phyloP scores from a whole-genome alignment of 92 coral and sea anemone species.

The Parazoanthus swiftii region DNA sequence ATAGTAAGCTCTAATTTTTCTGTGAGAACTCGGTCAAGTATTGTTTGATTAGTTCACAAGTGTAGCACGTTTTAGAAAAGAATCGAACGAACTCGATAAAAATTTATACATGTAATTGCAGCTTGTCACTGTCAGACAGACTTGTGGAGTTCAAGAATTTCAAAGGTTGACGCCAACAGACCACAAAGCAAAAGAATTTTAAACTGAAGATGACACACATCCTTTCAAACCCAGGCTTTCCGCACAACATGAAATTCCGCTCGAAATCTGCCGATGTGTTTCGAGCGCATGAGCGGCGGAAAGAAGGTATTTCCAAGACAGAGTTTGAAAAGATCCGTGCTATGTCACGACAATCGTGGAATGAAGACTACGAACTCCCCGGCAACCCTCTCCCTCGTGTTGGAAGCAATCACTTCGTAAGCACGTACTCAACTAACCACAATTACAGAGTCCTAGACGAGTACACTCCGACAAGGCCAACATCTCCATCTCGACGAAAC shows the following conservation, averaged over 20 bases:
- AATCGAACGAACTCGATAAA: not conserved
- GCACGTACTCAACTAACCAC: conserved; percentile 80
- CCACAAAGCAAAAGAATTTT: not conserved
- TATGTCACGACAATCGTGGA: conserved; percentile 88
- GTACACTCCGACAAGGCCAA: conserved; percentile 75
- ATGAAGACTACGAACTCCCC: conserved; percentile 77
- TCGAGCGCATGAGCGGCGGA: conserved; percentile 55
- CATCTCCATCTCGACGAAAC: conserved; percentile 97
- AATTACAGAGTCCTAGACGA: conserved; percentile 72
- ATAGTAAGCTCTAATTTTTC: not conserved
- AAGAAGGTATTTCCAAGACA: conserved; percentile 59
- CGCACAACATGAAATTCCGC: conserved; percentile 71
- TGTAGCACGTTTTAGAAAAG: not conserved
- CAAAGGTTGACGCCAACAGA: not conserved
- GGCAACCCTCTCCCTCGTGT: conserved; percentile 83
- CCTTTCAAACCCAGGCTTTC: conserved; percentile 76
- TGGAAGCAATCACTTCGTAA: conserved; percentile 66
- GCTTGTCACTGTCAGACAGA: not conserved
- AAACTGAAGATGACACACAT: conserved; percentile 76
- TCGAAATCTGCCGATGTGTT: conserved; percentile 77
- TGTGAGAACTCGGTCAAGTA: not conserved
- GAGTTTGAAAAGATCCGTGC: conserved; percentile 86
- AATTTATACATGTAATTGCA: not conserved
- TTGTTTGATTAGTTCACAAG: not conserved
- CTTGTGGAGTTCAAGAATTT: not conserved